Conservation (phyloP, 1,140 invertebrate species). For the Macrobrachium nipponense region DNA sequence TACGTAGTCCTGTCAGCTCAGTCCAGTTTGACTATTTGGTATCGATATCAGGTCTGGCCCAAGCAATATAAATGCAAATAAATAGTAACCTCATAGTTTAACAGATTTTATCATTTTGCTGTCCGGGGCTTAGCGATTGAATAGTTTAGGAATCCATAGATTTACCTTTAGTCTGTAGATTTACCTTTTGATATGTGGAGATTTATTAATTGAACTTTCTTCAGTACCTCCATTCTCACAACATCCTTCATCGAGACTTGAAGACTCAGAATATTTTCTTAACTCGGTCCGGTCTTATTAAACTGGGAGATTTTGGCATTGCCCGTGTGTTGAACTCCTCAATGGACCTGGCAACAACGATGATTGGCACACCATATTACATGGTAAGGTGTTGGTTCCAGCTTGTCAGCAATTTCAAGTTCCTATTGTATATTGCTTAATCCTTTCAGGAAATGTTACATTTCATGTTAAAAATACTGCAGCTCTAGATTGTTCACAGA, state of each 20-base stretch:
- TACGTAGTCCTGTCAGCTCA: no score
- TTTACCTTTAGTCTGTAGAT: no score
- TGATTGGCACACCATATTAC: conserved; percentile 73
- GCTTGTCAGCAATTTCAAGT: background rate
- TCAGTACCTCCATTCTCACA: conserved; percentile 51
- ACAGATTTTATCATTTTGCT: no score
- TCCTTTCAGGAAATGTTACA: background rate
- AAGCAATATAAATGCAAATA: no score
- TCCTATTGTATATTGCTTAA: background rate
- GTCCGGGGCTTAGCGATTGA: no score
- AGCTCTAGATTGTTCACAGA: no score
- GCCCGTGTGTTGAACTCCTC: conserved; percentile 69
- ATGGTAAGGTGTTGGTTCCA: conserved; percentile 63
- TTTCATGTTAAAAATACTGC: background rate
- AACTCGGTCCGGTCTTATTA: conserved; percentile 71
- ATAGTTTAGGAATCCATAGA: no score
- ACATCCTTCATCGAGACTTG: conserved; percentile 67
- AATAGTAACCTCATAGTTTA: no score
- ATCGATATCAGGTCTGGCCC: no score
- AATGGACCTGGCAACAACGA: conserved; percentile 70
- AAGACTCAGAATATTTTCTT: conserved; percentile 73
- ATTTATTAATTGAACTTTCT: background rate
- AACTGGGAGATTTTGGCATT: conserved; percentile 72
- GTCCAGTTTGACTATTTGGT: no score
- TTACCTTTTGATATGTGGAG: background rate